Conservation (phyloP, 2,888 invertebrate genomes). For the Lissonota sp. region DNA sequence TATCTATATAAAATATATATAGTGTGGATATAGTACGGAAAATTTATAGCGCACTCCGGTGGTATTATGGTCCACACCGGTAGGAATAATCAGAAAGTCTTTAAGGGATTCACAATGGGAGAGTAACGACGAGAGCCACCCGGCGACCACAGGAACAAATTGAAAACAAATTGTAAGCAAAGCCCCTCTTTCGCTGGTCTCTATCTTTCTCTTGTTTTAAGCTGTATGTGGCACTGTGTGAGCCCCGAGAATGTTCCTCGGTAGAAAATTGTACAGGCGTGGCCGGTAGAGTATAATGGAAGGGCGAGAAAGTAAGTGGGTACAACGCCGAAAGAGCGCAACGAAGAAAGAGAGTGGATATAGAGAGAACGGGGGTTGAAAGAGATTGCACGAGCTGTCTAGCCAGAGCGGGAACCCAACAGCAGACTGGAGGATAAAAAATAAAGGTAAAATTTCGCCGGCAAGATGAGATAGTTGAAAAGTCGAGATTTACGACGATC, state of each 20-base stretch:
- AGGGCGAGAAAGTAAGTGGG: slow-evolving; percentile 46
- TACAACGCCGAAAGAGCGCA: slow-evolving; percentile 15
- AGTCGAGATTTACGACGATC: slow-evolving; percentile 55
- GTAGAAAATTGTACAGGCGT: slow-evolving; percentile 51
- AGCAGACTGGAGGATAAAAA: slow-evolving; percentile 16
- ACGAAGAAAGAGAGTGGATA: slow-evolving; percentile 11
- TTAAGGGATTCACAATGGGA: slow-evolving; percentile 49
- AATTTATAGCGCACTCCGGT: slow-evolving; percentile 27
- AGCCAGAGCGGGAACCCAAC: slow-evolving; percentile 13
- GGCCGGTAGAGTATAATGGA: slow-evolving; percentile 46
- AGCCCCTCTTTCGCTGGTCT: slow-evolving; percentile 17
- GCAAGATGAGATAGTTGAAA: slow-evolving; percentile 27
- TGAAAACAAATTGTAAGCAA: slow-evolving; percentile 55
- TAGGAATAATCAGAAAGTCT: slow-evolving; percentile 57
- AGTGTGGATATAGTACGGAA: not conserved
- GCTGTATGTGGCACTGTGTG: slow-evolving; percentile 18
- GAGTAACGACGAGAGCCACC: slow-evolving; percentile 32
- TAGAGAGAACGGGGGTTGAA: slow-evolving; percentile 62
- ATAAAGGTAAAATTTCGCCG: slow-evolving; percentile 20
- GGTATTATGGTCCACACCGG: slow-evolving; percentile 15
- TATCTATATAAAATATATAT: slow-evolving; percentile 6
- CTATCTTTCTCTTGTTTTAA: not conserved
- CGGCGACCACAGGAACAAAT: slow-evolving; percentile 46
- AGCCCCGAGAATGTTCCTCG: slow-evolving; percentile 34
- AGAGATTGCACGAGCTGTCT: slow-evolving; percentile 55